Conservation (phyloP, 2,113 vertebrate species). For the Motacilla alba region DNA sequence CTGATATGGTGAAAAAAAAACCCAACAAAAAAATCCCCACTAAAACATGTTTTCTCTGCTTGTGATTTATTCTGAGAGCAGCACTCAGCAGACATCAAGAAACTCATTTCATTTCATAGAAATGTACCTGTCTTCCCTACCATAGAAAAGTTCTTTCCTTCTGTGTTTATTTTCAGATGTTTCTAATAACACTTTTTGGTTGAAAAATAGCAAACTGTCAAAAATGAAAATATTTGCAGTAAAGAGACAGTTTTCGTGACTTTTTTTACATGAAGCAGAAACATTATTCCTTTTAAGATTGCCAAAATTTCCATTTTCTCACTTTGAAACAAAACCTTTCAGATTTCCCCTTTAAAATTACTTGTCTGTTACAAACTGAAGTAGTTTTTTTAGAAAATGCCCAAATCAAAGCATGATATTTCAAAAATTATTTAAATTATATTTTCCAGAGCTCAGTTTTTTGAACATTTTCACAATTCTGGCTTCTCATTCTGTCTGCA, state of each 20-base stretch:
- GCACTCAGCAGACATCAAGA: not conserved
- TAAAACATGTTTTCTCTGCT: not conserved
- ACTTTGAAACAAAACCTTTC: slow-evolving; percentile 52
- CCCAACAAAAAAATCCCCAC: fast-evolving
- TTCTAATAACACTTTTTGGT: slow-evolving; percentile 39
- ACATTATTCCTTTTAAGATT: slow-evolving; percentile 39
- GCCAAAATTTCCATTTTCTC: slow-evolving; percentile 55
- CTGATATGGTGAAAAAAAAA: not conserved
- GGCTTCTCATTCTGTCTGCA: not conserved
- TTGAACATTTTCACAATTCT: not conserved
- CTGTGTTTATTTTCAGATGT: slow-evolving; percentile 38
- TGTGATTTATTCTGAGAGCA: not conserved
- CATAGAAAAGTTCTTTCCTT: not conserved
- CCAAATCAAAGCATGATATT: slow-evolving; percentile 22
- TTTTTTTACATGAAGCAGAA: slow-evolving; percentile 27
- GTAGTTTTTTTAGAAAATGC: not conserved
- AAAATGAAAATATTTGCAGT: slow-evolving; percentile 53
- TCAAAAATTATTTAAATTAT: slow-evolving; percentile 34
- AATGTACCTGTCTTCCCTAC: slow-evolving; percentile 41
- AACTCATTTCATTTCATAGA: not conserved
- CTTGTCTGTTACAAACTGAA: slow-evolving; percentile 36
- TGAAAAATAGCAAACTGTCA: slow-evolving; percentile 55
- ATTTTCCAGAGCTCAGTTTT: not conserved
- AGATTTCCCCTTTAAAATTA: slow-evolving; percentile 30
- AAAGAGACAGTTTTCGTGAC: slow-evolving; percentile 17